Conservation (phyloP, 2,113 vertebrate genomes). For the Cettia cetti region DNA sequence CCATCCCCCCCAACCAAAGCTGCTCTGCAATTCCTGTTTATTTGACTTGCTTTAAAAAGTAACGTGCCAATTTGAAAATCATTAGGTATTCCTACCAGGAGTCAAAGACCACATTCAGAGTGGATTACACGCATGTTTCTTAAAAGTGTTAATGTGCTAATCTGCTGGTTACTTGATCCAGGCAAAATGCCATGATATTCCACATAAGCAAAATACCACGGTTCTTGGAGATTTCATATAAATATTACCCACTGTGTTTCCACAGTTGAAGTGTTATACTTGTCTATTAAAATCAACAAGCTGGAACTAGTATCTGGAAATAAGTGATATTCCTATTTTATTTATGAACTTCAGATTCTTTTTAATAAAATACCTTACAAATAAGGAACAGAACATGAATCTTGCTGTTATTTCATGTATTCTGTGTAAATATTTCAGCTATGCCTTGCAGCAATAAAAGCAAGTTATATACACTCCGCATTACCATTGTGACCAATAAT, state of each 20-base stretch:
- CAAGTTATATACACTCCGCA: background rate
- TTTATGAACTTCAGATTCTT: slow-evolving; percentile 57
- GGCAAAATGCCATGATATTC: slow-evolving; percentile 82
- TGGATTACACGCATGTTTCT: slow-evolving; percentile 76
- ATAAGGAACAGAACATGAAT: slow-evolving; percentile 57
- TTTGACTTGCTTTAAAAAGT: slow-evolving; percentile 64
- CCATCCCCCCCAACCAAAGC: background rate
- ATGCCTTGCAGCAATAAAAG: slow-evolving; percentile 56
- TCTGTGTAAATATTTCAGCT: slow-evolving; percentile 58
- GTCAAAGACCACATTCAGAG: slow-evolving; percentile 79
- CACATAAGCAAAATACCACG: slow-evolving; percentile 75
- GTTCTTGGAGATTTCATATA: slow-evolving; percentile 78
- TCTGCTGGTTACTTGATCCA: slow-evolving; percentile 93
- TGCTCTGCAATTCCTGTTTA: slow-evolving; percentile 33
- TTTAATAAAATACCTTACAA: slow-evolving; percentile 51
- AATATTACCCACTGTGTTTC: slow-evolving; percentile 89
- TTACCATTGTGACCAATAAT: slow-evolving; percentile 64
- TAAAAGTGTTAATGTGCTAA: slow-evolving; percentile 95
- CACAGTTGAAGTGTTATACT: slow-evolving; percentile 72
- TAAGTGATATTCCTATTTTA: slow-evolving; percentile 56
- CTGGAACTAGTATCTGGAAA: slow-evolving; percentile 66
- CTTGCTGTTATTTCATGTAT: slow-evolving; percentile 42
- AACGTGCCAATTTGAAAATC: slow-evolving; percentile 67
- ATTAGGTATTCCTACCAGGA: slow-evolving; percentile 75
- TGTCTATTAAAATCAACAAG: slow-evolving; percentile 78